phyloP scores from a whole-genome alignment of 2,888 invertebrate species.

The Hyposoter didymator region DNA sequence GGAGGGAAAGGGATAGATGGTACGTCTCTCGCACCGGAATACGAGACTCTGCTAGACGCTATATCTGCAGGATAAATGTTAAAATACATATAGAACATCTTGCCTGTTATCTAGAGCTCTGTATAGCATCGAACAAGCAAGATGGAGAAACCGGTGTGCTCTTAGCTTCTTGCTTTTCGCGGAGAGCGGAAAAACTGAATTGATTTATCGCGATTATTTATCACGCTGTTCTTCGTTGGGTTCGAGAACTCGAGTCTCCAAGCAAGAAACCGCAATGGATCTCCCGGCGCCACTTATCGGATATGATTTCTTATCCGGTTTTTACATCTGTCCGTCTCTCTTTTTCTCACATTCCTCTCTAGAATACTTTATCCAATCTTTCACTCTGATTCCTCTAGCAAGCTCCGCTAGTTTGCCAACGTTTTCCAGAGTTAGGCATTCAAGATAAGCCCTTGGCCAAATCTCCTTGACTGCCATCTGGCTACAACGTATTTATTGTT shows the following conservation, averaged over 20 bases:
- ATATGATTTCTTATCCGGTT: conserved; percentile 49
- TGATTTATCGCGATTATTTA: conserved; percentile 66
- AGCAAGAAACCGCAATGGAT: conserved; percentile 56
- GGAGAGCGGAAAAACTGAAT: conserved; percentile 54
- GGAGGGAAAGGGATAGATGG: conserved; percentile 35
- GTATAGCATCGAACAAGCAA: conserved; percentile 17
- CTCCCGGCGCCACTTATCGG: conserved; percentile 58
- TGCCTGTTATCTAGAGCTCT: conserved; percentile 33
- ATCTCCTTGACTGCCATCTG: conserved; percentile 9
- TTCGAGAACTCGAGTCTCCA: conserved; percentile 31
- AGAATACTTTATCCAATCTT: conserved; percentile 3
- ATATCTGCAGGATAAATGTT: conserved; percentile 13
- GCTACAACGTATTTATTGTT: conserved; percentile 31
- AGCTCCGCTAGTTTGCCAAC: not conserved
- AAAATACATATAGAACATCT: conserved; percentile 23
- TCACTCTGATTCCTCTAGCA: conserved; percentile 9
- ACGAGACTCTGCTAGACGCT: conserved; percentile 14
- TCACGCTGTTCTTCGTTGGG: conserved; percentile 38
- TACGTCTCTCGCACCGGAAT: conserved; percentile 38
- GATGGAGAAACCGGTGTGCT: conserved; percentile 42
- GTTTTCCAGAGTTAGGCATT: conserved; percentile 1
- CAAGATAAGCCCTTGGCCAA: conserved; percentile 20
- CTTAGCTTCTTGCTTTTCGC: conserved; percentile 56
- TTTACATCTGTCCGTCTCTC: conserved; percentile 1
- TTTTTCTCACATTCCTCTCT: conserved; percentile 13